A percentile compares a stretch with the other conserved stretches of the same genome.
phyloP scores from a whole-genome alignment of 1,140 invertebrate species.

The Portunus trituberculatus region DNA sequence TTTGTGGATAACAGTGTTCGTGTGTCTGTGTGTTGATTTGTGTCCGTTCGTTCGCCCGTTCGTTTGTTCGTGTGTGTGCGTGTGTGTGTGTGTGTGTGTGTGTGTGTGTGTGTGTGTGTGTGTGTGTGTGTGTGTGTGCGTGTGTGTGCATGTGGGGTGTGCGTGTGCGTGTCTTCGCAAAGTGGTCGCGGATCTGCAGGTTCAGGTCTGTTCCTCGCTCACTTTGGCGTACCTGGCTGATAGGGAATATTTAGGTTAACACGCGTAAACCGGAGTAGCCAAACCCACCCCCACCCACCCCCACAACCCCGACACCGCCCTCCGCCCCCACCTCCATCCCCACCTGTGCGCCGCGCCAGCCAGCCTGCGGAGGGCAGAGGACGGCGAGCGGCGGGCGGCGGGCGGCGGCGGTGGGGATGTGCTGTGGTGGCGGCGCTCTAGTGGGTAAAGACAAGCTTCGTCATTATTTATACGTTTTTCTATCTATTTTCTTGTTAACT shows the following conservation, averaged over 20 bases:
- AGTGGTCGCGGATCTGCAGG: conserved; percentile 16
- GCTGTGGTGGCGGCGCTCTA: not conserved
- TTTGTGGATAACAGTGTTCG: not conserved
- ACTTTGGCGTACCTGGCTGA: not conserved
- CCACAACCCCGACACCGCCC: too few species aligned
- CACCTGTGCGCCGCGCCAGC: not conserved
- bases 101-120: not conserved
- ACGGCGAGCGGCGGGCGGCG: not conserved
- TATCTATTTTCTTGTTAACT: not conserved
- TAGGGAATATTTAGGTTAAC: not conserved
- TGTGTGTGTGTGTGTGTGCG: not conserved
- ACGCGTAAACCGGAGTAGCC: not conserved
- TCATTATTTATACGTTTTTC: conserved; percentile 8
- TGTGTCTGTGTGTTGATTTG: not conserved
- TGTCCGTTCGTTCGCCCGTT: too few species aligned
- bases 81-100: not conserved
- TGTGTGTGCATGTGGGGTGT: not conserved
- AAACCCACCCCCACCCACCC: not conserved
- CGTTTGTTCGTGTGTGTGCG: not conserved
- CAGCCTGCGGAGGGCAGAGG: too few species aligned
- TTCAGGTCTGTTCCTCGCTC: not conserved
- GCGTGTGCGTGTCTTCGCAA: not conserved
- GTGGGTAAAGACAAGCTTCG: not conserved
- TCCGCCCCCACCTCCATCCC: not conserved
- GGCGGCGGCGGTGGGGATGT: not conserved